These are phyloP conservation scores for Trilocha varians DNA, from an alignment of 2,888 invertebrate species.

Conservation along the genomic window DNA sequence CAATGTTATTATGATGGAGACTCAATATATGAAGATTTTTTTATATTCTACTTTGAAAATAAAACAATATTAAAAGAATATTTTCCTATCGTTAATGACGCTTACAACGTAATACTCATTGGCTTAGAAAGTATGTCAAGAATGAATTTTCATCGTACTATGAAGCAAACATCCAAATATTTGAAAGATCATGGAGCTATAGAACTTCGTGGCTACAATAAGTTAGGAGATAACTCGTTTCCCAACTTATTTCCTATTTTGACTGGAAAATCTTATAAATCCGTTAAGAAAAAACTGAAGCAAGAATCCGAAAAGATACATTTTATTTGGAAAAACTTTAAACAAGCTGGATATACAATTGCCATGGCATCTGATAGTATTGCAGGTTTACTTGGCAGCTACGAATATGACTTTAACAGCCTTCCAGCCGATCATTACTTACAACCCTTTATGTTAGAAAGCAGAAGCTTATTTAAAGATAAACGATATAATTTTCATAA, in stretches of 20 bases:
- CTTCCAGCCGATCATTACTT: constrained; percentile 88
- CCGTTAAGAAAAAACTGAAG: constrained; percentile 74
- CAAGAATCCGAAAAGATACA: constrained; percentile 78
- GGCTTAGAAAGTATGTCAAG: constrained; percentile 89
- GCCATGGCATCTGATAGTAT: constrained; percentile 85
- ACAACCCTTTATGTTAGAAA: constrained; percentile 78
- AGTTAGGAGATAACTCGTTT: constrained; percentile 93
- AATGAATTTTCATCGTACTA: constrained; percentile 85
- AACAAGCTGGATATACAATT: constrained; percentile 79
- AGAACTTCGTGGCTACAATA: constrained; percentile 90
- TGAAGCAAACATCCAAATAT: constrained; percentile 78
- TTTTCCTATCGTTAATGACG: constrained; percentile 1
- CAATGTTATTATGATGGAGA: constrained; percentile 75
- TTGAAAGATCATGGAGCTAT: constrained; percentile 75
- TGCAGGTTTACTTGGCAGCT: constrained; percentile 24
- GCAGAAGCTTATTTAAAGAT: constrained; percentile 74
- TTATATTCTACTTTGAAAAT: constrained; percentile 14
- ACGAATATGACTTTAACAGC: constrained; percentile 60
- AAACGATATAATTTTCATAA: constrained; percentile 72
- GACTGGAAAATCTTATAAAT: constrained; percentile 76
- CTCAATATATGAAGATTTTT: constrained; percentile 23
- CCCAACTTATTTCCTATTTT: constrained; percentile 88
- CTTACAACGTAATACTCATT: constrained; percentile 80
- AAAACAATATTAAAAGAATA: neutral
- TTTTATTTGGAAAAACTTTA: constrained; percentile 86